Evolutionary conservation across 2,113 vertebrate species (phyloP).

Genomic region (Tricholaema leucomelas): DNA sequence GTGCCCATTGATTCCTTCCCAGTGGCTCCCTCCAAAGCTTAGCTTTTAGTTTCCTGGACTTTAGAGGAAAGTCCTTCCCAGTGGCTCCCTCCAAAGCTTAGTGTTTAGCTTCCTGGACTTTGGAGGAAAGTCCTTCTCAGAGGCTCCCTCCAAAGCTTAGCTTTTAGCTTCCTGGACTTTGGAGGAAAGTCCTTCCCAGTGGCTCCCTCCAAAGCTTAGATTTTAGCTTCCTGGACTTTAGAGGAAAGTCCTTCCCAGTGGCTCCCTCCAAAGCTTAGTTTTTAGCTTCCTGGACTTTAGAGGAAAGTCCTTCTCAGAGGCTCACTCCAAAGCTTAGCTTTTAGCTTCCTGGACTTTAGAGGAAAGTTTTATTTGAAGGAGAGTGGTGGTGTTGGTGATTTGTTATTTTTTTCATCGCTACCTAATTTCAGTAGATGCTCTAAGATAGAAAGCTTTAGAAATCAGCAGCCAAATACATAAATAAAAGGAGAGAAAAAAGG

Average conservation of each 20-base stretch:
- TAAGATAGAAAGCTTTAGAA: constrained; percentile 67
- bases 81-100: too few relatives aligned
- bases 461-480: constrained; percentile 50
- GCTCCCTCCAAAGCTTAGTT: too few relatives aligned
- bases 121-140: too few relatives aligned
- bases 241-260: too few relatives aligned
- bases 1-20: neutral
- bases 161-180: neutral
- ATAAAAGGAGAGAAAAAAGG: constrained; percentile 34
- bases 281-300: too few relatives aligned
- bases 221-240: too few relatives aligned
- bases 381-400: neutral
- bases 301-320: too few relatives aligned
- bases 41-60: neutral
- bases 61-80: constrained; percentile 5
- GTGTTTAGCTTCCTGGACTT: too few relatives aligned
- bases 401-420: constrained; percentile 38
- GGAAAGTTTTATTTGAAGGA: neutral
- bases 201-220: too few relatives aligned
- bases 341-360: neutral
- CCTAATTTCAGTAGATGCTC: constrained; percentile 64
- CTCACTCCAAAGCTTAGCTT: constrained; percentile 30
- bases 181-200: too few relatives aligned
- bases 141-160: constrained; percentile 33
- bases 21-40: constrained; percentile 24